Percentiles rank a stretch among this genome's conserved stretches.
These are phyloP conservation scores for Hesperia comma DNA, from an alignment of 2,888 invertebrate genomes.

Conservation along the genomic window DNA sequence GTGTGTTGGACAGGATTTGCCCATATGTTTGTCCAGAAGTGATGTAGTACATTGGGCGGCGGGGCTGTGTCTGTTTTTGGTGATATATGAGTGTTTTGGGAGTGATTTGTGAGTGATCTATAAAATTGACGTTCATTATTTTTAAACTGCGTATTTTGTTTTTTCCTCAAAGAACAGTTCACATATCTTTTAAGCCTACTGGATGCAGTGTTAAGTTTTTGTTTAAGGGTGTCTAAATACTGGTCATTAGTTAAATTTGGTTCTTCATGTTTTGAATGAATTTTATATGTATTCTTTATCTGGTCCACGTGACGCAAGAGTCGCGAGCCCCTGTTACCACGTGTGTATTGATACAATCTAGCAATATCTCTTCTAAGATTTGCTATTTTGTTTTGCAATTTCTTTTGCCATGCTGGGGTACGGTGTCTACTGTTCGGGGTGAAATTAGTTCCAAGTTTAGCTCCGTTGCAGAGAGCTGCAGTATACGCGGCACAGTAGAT, in stretches of 20 bases:
- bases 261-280: background rate
- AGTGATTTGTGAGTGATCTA: background rate
- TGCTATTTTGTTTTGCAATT: background rate
- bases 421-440: no score
- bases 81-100: no score
- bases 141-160: background rate
- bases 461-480: no score
- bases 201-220: background rate
- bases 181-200: constrained; percentile 2
- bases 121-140: background rate
- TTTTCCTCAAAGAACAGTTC: background rate
- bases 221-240: background rate
- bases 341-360: background rate
- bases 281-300: background rate
- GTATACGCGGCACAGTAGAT: no score
- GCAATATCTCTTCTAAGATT: constrained; percentile 10
- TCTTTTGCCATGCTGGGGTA: constrained; percentile 10
- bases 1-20: background rate
- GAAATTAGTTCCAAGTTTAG: no score
- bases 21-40: background rate
- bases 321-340: background rate
- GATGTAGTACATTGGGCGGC: background rate
- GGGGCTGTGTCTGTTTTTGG: no score
- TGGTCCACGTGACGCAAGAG: background rate
- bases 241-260: background rate